Conservation (phyloP, 2,797 vertebrate genomes). For the Cyprinella venusta region DNA sequence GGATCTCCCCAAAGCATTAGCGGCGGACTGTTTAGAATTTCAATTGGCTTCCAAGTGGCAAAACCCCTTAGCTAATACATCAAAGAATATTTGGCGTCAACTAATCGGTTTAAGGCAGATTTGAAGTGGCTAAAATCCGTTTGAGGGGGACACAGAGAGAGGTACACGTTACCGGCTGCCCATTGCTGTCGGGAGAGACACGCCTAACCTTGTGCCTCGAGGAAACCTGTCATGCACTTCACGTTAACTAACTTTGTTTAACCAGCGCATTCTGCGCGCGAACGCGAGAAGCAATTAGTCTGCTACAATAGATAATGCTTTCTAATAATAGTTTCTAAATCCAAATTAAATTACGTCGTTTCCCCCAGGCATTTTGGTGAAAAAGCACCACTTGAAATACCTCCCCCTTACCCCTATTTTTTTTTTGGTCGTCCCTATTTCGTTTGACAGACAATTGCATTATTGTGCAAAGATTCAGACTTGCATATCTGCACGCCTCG, state of each 20-base stretch:
- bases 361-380: slow-evolving; percentile 74
- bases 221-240: slow-evolving; percentile 72
- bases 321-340: slow-evolving; percentile 79
- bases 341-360: slow-evolving; percentile 77
- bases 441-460: slow-evolving; percentile 6
- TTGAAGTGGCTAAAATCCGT: slow-evolving; percentile 79
- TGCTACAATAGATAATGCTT: slow-evolving; percentile 75
- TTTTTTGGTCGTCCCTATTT: slow-evolving; percentile 1
- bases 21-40: slow-evolving; percentile 84
- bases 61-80: slow-evolving; percentile 86
- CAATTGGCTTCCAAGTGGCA: slow-evolving; percentile 84
- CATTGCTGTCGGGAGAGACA: slow-evolving; percentile 61
- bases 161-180: slow-evolving; percentile 60
- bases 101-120: slow-evolving; percentile 86
- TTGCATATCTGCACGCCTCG: slow-evolving; percentile 6
- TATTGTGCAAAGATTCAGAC: slow-evolving; percentile 1
- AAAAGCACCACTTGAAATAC: slow-evolving; percentile 69
- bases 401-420: neutral
- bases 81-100: slow-evolving; percentile 86
- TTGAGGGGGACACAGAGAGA: slow-evolving; percentile 72
- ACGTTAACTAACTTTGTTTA: slow-evolving; percentile 73
- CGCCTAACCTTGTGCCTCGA: slow-evolving; percentile 73
- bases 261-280: slow-evolving; percentile 67
- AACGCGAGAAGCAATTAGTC: slow-evolving; percentile 73
- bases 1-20: slow-evolving; percentile 83